Conservation (phyloP, 2,113 vertebrate species). For the Equus quagga region DNA sequence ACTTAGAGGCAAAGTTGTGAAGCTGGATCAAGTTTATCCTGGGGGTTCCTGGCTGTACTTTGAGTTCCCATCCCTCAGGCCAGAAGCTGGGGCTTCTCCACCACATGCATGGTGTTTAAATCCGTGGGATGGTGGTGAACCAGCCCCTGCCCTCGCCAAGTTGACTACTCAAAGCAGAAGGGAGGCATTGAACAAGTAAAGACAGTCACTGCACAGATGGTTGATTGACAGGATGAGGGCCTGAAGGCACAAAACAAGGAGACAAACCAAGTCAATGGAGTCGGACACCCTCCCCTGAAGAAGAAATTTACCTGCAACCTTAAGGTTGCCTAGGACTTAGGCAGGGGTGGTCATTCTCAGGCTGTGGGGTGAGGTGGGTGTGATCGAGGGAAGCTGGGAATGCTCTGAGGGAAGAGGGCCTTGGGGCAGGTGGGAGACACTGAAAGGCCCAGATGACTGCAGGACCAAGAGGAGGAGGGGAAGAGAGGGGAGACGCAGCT, state of each 20-base stretch:
- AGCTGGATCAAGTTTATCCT: not conserved
- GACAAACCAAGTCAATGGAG: not conserved
- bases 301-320: not conserved
- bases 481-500: not conserved
- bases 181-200: not conserved
- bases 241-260: not conserved
- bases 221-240: not conserved
- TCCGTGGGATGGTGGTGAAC: not conserved
- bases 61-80: too few relatives aligned
- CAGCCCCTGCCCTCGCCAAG: not conserved
- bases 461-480: not conserved
- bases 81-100: not conserved
- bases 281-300: not conserved
- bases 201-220: not conserved
- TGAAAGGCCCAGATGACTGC: too few relatives aligned
- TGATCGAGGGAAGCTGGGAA: not conserved
- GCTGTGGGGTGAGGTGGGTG: too few relatives aligned
- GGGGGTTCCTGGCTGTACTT: not conserved
- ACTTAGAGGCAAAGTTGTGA: not conserved
- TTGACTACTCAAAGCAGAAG: not conserved
- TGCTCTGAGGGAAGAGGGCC: not conserved
- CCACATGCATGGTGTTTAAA: not conserved
- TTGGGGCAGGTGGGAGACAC: not conserved
- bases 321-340: not conserved
- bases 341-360: not conserved